Percentiles rank a stretch among this genome's conserved stretches.
Conservation (phyloP, 2,797 vertebrate species). For the Prunella strophiata region DNA sequence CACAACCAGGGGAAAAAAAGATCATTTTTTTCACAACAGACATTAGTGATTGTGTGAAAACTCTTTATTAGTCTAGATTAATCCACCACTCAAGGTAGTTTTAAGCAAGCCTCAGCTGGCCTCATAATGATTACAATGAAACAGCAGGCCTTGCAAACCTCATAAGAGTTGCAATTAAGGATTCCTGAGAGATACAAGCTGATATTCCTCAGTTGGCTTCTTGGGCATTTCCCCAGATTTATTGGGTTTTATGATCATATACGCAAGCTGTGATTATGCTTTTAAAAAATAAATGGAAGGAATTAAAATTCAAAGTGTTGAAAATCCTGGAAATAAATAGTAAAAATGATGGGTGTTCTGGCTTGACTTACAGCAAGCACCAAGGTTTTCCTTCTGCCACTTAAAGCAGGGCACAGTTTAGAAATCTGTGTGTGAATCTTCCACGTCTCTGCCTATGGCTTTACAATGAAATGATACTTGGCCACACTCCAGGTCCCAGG, state of each 20-base stretch:
- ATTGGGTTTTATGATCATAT: not conserved
- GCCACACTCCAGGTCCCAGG: not conserved
- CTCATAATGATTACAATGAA: slow-evolving; percentile 59
- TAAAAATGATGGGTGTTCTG: not conserved
- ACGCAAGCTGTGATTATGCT: not conserved
- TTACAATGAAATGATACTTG: slow-evolving; percentile 36
- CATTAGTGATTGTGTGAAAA: slow-evolving; percentile 62
- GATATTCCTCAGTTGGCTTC: not conserved
- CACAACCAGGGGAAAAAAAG: slow-evolving; percentile 20
- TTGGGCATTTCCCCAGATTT: not conserved
- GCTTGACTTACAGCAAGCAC: not conserved
- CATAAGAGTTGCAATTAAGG: not conserved
- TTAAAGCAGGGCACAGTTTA: not conserved
- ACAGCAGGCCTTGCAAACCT: not conserved
- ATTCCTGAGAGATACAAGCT: not conserved
- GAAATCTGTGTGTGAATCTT: slow-evolving; percentile 16
- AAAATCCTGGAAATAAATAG: slow-evolving; percentile 39
- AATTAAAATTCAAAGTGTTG: slow-evolving; percentile 33
- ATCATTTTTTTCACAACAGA: slow-evolving; percentile 55
- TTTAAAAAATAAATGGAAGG: slow-evolving; percentile 4
- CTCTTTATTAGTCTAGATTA: slow-evolving; percentile 66
- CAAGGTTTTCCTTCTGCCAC: slow-evolving; percentile 17
- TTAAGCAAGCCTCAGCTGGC: slow-evolving; percentile 55
- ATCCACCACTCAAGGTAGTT: slow-evolving; percentile 66
- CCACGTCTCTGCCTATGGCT: not conserved